Conservation (phyloP, 2,113 vertebrate genomes). For the Corythoichthys intestinalis region DNA sequence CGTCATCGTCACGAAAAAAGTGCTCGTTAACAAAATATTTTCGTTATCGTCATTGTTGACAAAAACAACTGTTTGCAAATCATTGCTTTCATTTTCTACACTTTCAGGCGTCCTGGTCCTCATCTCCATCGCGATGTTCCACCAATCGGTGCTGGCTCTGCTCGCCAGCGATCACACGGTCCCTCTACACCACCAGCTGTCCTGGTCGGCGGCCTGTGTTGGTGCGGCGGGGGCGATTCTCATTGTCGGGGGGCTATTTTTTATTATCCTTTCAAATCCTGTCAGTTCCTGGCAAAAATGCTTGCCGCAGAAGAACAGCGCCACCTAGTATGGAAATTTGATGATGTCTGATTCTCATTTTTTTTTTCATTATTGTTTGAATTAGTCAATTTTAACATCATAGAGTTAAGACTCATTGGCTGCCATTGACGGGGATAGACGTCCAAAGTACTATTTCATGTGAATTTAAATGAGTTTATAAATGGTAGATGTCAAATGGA, state of each 20-base stretch:
- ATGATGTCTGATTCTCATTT: neutral
- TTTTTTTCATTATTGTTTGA: neutral
- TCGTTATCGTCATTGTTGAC: too few relatives aligned
- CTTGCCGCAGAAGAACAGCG: constrained; percentile 58
- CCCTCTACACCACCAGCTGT: constrained; percentile 77
- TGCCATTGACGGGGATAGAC: too few relatives aligned
- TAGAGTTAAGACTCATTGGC: neutral
- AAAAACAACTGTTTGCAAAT: too few relatives aligned
- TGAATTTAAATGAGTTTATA: too few relatives aligned
- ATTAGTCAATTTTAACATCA: neutral
- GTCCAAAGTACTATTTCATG: too few relatives aligned
- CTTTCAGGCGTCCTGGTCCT: constrained; percentile 80
- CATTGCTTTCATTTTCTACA: neutral
- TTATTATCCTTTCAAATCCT: constrained; percentile 77
- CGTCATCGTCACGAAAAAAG: too few relatives aligned
- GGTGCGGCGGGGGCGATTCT: constrained; percentile 75
- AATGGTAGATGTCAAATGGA: too few relatives aligned
- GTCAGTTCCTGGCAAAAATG: constrained; percentile 74
- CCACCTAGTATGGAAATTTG: constrained; percentile 42
- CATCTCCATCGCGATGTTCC: constrained; percentile 79
- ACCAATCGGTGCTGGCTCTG: constrained; percentile 77
- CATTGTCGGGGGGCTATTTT: constrained; percentile 75
- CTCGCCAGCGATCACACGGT: constrained; percentile 70
- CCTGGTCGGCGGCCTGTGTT: constrained; percentile 83
- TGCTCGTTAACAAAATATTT: too few relatives aligned